These are phyloP conservation scores for Notoglanidium macrostoma DNA, from an alignment of 2,797 vertebrate species.

Conservation along the genomic window DNA sequence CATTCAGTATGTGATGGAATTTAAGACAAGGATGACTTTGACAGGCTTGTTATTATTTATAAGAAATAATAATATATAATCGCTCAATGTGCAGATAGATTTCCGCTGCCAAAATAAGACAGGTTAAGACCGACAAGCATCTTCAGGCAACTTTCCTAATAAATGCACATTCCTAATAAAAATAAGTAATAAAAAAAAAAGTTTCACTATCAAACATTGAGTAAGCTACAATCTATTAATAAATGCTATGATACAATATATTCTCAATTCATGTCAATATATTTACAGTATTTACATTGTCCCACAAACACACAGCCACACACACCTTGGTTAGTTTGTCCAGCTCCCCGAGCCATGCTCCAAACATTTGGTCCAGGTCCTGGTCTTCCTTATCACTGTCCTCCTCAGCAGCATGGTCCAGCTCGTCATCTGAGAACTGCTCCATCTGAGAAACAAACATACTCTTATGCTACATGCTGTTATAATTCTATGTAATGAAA, in stretches of 20 bases:
- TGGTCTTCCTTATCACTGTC: conserved; percentile 98
- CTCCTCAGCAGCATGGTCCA: conserved; percentile 94
- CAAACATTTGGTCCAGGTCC: conserved; percentile 99
- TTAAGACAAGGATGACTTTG: neutral
- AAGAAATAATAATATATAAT: neutral
- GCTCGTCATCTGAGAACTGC: conserved; percentile 94
- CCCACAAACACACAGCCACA: neutral
- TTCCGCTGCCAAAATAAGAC: neutral
- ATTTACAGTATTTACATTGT: neutral
- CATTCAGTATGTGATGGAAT: neutral
- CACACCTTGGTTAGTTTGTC: conserved; percentile 88
- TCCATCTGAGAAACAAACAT: conserved; percentile 84
- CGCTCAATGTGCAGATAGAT: neutral
- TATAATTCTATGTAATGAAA: neutral
- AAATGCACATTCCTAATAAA: too few species aligned
- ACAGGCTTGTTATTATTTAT: neutral
- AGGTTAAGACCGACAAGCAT: neutral
- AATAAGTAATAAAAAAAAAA: neutral
- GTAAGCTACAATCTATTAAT: neutral
- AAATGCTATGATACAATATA: neutral
- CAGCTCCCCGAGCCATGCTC: conserved; percentile 95
- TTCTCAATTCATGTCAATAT: neutral
- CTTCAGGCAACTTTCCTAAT: neutral
- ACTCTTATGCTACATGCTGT: neutral
- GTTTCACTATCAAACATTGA: neutral